phyloP scores from a whole-genome alignment of 2,797 vertebrate species.

The Myotis myotis region DNA sequence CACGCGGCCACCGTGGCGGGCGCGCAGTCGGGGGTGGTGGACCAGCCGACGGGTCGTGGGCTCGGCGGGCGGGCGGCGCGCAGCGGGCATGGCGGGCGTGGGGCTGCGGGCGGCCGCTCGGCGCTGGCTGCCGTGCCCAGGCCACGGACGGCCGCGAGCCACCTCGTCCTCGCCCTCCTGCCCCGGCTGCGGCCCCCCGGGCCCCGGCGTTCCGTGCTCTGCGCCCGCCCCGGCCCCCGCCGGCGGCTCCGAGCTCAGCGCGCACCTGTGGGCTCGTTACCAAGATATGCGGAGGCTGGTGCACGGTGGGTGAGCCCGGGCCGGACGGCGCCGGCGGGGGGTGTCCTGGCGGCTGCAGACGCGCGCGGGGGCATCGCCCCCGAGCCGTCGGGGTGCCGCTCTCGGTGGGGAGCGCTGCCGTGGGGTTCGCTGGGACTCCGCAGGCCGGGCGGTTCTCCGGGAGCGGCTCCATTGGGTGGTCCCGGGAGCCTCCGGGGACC shows the following conservation, averaged over 20 bases:
- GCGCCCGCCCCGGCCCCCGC: slow-evolving; percentile 53
- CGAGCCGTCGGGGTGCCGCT: neutral
- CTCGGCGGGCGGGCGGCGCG: neutral
- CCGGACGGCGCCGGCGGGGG: neutral
- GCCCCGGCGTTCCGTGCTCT: slow-evolving; percentile 51
- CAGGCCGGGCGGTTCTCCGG: neutral
- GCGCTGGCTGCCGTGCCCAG: slow-evolving; percentile 66
- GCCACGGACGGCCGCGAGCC: slow-evolving; percentile 54
- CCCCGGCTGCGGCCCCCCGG: slow-evolving; percentile 69
- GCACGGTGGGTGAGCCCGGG: slow-evolving; percentile 82
- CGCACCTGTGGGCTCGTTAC: slow-evolving; percentile 86
- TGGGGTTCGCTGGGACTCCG: neutral
- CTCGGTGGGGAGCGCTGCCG: neutral
- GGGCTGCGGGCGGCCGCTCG: slow-evolving; percentile 66
- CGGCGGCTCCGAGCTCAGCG: slow-evolving; percentile 80
- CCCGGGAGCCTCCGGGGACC: neutral
- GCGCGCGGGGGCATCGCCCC: neutral
- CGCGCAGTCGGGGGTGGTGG: slow-evolving; percentile 54
- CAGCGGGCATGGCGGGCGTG: slow-evolving; percentile 69
- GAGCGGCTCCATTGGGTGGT: neutral
- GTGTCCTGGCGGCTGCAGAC: neutral
- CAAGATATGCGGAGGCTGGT: slow-evolving; percentile 88
- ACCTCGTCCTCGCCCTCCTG: slow-evolving; percentile 72
- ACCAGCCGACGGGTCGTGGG: neutral
- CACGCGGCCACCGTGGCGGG: slow-evolving; percentile 75